These are phyloP conservation scores for Pseudomyrmex cubaensis DNA, from an alignment of 1,140 invertebrate species.

Conservation along the genomic window DNA sequence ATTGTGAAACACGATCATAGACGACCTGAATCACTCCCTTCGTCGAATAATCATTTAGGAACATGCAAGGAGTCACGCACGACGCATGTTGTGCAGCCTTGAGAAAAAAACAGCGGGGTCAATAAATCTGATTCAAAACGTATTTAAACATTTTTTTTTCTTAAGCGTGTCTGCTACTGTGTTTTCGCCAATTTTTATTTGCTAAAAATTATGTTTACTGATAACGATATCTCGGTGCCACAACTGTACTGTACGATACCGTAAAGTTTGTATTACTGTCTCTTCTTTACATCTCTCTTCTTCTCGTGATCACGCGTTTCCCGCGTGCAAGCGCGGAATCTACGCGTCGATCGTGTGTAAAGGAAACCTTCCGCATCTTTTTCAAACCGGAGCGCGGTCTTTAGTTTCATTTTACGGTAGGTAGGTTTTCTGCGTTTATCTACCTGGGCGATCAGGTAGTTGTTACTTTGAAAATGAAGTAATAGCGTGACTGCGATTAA, in stretches of 20 bases:
- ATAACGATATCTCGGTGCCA: background rate
- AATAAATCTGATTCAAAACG: constrained; percentile 2
- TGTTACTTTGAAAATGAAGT: no score
- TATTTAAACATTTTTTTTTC: constrained; percentile 1
- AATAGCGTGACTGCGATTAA: no score
- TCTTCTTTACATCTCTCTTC: background rate
- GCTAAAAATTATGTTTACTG: constrained; percentile 6
- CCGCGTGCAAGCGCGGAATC: background rate
- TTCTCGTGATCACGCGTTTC: constrained; percentile 1
- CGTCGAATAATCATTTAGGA: background rate
- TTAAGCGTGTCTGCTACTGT: background rate
- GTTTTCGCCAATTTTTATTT: background rate
- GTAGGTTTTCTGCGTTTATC: background rate
- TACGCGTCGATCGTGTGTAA: background rate
- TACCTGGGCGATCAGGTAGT: background rate
- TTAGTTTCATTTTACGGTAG: background rate
- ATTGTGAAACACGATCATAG: background rate
- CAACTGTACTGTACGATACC: no score
- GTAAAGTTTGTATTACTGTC: no score
- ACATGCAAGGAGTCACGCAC: background rate
- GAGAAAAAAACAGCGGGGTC: constrained; percentile 16
- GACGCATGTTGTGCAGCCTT: background rate
- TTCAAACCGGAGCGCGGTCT: background rate
- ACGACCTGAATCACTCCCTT: background rate
- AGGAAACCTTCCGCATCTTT: background rate